These are phyloP conservation scores for Knipowitschia caucasica DNA, from an alignment of 2,797 vertebrate genomes.

Conservation along the genomic window DNA sequence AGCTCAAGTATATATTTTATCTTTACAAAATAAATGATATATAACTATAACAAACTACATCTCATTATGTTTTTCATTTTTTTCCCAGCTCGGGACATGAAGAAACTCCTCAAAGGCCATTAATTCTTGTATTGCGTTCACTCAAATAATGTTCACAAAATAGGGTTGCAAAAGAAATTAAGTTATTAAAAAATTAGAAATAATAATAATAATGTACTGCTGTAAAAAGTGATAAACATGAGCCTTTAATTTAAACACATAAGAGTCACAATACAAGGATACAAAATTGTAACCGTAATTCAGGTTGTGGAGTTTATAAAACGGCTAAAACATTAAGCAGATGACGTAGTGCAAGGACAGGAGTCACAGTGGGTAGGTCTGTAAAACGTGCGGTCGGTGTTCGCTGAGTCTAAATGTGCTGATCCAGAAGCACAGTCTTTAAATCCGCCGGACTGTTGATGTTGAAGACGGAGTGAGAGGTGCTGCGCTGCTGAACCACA, in stretches of 20 bases:
- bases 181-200: too few species aligned
- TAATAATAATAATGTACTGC: too few species aligned
- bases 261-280: conserved; percentile 44
- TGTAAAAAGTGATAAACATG: conserved; percentile 1
- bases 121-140: too few species aligned
- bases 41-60: too few species aligned
- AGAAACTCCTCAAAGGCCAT: too few species aligned
- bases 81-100: too few species aligned
- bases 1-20: too few species aligned
- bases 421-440: conserved; percentile 69
- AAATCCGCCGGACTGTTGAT: conserved; percentile 74
- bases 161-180: neutral
- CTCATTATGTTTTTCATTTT: too few species aligned
- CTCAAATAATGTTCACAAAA: too few species aligned
- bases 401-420: conserved; percentile 44
- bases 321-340: neutral
- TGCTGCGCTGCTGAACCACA: conserved; percentile 60
- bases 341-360: conserved; percentile 2
- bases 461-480: conserved; percentile 69
- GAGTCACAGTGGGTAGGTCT: conserved; percentile 8
- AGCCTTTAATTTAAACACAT: conserved; percentile 13
- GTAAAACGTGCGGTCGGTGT: conserved; percentile 3
- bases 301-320: conserved; percentile 19
- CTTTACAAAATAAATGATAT: too few species aligned
- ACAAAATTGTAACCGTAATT: conserved; percentile 15